Base-by-base conservation (phyloP, 2,113 vertebrate species). In the Aepyceros melampus region DNA sequence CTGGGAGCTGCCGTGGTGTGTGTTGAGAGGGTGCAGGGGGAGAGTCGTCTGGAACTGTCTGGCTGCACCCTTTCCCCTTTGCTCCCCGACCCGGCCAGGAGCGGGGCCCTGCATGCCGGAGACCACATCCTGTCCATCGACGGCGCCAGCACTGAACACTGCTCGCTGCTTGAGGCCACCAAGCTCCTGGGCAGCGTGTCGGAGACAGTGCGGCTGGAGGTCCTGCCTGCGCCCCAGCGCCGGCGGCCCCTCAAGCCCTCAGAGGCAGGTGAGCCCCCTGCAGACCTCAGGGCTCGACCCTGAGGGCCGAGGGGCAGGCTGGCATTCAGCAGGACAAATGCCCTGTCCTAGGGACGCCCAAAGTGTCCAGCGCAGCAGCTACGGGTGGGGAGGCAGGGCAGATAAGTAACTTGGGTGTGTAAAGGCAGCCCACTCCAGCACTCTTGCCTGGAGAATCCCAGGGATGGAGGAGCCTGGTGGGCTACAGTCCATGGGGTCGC, bases 121-220 rank as follows among this genome's bases (percentile, higher is more conserved):
- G 99, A 99, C 98, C 99, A 99, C 96, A 99, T 99, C 91, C 99
- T 99, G 92, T 99, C 99, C 89, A 99, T 99, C 19, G 99, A 99
- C 9, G 99, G 99, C 76, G 99, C 99, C 29, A 99, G 99, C 98
- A 99, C 99, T 0, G 99, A 99, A 67, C 99, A 99, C 98, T 99
- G 99, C 98, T 99, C 99, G 1, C 97, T 99, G 51, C 98, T 99
- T 94, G 99, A 99, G 97, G 99, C 99, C 87, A 99, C 99, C 47
- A 99, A 99, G 98, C 99, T 99, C 7, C 98, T 99, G 82, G 99
- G 99, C 98, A 99, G 98, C 96, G 99, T 99, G 53, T 98, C 98
- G 0, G 99, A 99, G 89, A 98, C 98, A 9, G 99, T 99, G 74
- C 99, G 99, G 93, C 98, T 99, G 92, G 99, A 99, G 98, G 99